Evolutionary conservation across 2,113 vertebrate species (phyloP).

Genomic region (Gambusia holbrooki): DNA sequence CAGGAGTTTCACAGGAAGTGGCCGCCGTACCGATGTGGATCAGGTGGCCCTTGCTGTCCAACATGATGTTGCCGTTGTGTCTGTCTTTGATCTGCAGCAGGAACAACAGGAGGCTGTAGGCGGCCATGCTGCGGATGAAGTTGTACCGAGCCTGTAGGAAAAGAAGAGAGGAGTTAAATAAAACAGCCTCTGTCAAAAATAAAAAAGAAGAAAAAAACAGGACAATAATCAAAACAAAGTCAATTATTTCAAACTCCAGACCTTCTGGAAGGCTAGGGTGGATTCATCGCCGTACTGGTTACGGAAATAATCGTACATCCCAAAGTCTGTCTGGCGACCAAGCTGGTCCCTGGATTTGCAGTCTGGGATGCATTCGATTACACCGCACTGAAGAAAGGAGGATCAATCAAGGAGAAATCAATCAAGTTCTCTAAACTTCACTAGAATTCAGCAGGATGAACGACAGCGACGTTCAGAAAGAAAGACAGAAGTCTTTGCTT

Average conservation of each 20-base stretch:
- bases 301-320: slow-evolving; percentile 99
- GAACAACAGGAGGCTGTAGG: slow-evolving; percentile 97
- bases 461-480: background rate
- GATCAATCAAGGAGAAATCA: background rate
- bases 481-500: too few species aligned
- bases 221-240: background rate
- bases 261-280: slow-evolving; percentile 96
- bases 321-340: slow-evolving; percentile 96
- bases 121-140: slow-evolving; percentile 99
- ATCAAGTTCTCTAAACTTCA: background rate
- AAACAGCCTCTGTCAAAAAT: background rate
- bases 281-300: slow-evolving; percentile 98
- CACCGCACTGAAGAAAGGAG: slow-evolving; percentile 86
- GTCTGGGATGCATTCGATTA: slow-evolving; percentile 98
- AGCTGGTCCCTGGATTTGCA: slow-evolving; percentile 98
- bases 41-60: slow-evolving; percentile 94
- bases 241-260: slow-evolving; percentile 44
- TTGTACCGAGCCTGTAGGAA: slow-evolving; percentile 92
- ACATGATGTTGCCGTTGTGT: slow-evolving; percentile 99
- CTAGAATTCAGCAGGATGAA: background rate
- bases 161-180: background rate
- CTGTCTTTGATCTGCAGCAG: slow-evolving; percentile 98
- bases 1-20: background rate
- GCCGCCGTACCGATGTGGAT: slow-evolving; percentile 68
- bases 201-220: too few species aligned